Percentiles rank a stretch among this genome's conserved stretches.
phyloP scores from a whole-genome alignment of 2,888 invertebrate species.

The Eilema caniola region DNA sequence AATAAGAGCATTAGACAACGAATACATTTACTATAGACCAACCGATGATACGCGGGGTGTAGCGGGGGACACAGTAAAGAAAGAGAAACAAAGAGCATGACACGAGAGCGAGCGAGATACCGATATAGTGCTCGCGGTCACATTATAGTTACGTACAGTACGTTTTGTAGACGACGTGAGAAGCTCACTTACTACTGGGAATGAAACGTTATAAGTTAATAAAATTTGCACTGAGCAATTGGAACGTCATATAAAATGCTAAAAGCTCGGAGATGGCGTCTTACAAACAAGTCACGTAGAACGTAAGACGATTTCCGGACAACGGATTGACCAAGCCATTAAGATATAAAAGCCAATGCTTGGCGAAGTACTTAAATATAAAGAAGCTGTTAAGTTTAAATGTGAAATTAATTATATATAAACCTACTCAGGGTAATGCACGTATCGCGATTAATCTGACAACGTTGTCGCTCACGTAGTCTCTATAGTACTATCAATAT shows the following conservation, averaged over 20 bases:
- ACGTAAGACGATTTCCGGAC: constrained; percentile 24
- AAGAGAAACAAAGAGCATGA: no score
- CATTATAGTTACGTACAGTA: no score
- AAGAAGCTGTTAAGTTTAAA: background rate
- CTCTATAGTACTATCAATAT: no score
- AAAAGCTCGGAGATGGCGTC: constrained; percentile 20
- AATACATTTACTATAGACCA: constrained; percentile 43
- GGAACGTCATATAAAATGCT: constrained; percentile 27
- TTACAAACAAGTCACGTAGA: constrained; percentile 38
- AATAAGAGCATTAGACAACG: constrained; percentile 41
- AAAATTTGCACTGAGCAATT: constrained; percentile 26
- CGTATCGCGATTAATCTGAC: background rate
- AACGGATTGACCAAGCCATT: constrained; percentile 35
- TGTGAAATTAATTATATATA: background rate
- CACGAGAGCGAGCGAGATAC: no score
- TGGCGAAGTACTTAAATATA: constrained; percentile 17
- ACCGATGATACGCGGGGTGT: no score
- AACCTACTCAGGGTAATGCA: no score
- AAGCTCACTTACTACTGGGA: constrained; percentile 24
- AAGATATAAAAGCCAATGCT: constrained; percentile 18
- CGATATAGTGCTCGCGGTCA: no score
- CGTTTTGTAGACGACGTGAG: constrained; percentile 27
- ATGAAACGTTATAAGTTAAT: constrained; percentile 23
- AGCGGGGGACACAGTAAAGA: no score
- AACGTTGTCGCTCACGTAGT: background rate